Base-by-base conservation (phyloP, 2,888 invertebrate genomes). In the Drosophila niveifrons region DNA sequence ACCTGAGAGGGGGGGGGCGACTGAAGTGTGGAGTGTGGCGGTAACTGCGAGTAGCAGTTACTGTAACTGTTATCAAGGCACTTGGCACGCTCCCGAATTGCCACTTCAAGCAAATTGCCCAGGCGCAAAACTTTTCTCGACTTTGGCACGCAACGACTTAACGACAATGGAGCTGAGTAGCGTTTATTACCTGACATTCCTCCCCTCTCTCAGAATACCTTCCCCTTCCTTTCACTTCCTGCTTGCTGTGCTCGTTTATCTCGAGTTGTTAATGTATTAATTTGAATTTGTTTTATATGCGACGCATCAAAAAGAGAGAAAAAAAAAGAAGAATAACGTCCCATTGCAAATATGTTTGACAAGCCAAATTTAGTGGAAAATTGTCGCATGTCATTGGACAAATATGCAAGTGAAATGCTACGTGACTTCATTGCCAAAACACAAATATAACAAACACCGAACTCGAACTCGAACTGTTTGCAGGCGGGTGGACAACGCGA, bases 11-110 rank as follows among this genome's bases (percentile, higher is more conserved):
- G 31, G 41, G 43, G 55, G 31, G 41, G n/a, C 23, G 6, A 18
- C 18, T 18, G 18, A 2, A 18, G 6, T 3, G 41, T n/a, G 17
- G 29, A 13, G n/a, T 9, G 29, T 31, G 10, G 9, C 10, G 11
- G 23, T 23, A n/a, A 15, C 6, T 9, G 11, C 15, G 4, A 43
- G 39, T 15, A 11, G 23, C 65, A 55, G 74, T 58, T 66, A 67
- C 69, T 36, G 74, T 80, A 75, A 69, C 68, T 72, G 86, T 80
- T 85, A 80, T 88, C 80, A 58, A 69, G 83, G 71, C 85, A 84
- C 84, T 84, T 84, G 84, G 85, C 84, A 84, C 89, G 84, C 84
- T 89, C 88, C 82, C 89, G 88, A 84, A 89, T 79, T 72, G 88
- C 80, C 88, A 88, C 84, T 88, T 85, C 70, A 89, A 65, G 66